Evolutionary conservation across 2,113 vertebrate genomes (phyloP).

Genomic region (Platycercus adscitus): DNA sequence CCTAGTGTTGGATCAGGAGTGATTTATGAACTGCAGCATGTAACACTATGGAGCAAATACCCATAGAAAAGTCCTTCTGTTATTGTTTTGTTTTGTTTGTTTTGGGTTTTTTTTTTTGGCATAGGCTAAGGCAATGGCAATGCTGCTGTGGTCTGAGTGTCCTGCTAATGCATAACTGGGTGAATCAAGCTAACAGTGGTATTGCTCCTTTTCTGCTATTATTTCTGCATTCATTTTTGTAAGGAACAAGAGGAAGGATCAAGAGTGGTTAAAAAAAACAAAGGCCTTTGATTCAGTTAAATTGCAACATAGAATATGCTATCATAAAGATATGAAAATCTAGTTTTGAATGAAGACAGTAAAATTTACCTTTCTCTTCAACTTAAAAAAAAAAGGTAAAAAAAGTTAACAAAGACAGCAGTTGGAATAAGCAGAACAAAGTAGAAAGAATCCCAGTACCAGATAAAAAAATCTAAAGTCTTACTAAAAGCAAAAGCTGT

Average conservation of each 20-base stretch:
- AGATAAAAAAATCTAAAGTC: neutral
- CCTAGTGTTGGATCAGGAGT: neutral
- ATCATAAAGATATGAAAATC: neutral
- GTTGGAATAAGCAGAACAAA: neutral
- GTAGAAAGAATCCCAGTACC: neutral
- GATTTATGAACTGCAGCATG: neutral
- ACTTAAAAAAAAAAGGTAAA: neutral
- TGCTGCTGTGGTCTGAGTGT: accelerated
- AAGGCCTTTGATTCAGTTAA: neutral
- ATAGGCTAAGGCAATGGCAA: neutral
- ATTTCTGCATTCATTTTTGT: neutral
- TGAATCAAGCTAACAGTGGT: neutral
- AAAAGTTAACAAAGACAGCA: neutral
- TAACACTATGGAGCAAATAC: neutral
- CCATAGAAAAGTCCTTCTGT: neutral
- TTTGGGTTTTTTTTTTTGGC: neutral
- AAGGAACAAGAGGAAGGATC: neutral
- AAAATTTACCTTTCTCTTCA: neutral
- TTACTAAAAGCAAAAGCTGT: neutral
- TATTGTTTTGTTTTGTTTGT: neutral
- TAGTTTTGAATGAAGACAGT: neutral
- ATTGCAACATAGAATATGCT: neutral
- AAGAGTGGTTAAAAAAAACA: neutral
- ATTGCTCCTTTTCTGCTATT: neutral
- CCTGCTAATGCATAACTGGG: neutral